Conservation (phyloP, 92 coral and sea anemone species). For the Bergia puertoricense region DNA sequence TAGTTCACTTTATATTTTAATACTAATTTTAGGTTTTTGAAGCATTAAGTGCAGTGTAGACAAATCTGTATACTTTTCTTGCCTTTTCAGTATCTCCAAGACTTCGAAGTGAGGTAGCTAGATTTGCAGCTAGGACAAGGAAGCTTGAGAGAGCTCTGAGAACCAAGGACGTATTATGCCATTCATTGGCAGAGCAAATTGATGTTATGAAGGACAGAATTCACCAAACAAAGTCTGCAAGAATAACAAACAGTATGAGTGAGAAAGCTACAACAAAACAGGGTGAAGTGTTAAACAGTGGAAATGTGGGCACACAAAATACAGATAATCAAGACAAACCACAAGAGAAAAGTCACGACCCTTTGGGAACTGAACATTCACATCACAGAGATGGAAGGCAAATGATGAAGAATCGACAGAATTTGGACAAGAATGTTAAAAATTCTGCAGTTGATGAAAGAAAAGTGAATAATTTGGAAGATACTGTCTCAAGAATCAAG, state of each 20-base stretch:
- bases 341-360: slow-evolving; percentile 17
- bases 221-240: slow-evolving; percentile 35
- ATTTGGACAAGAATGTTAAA: background rate
- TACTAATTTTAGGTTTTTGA: background rate
- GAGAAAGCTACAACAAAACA: slow-evolving; percentile 25
- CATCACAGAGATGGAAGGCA: background rate
- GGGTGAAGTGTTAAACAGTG: background rate
- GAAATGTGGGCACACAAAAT: background rate
- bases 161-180: slow-evolving; percentile 60
- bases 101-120: slow-evolving; percentile 48
- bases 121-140: slow-evolving; percentile 55
- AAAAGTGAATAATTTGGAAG: slow-evolving; percentile 35
- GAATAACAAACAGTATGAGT: slow-evolving; percentile 48
- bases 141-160: slow-evolving; percentile 58
- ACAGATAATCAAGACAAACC: slow-evolving; percentile 4
- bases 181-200: slow-evolving; percentile 59
- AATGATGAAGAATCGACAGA: slow-evolving; percentile 7
- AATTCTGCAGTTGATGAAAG: slow-evolving; percentile 19
- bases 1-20: too few species aligned
- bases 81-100: slow-evolving; percentile 47
- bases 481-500: slow-evolving; percentile 46
- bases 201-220: slow-evolving; percentile 70
- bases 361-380: slow-evolving; percentile 2
- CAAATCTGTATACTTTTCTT: background rate
- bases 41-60: too few species aligned